Evolutionary conservation across 2,113 vertebrate genomes (phyloP), one percentile per base, ranked within the genome.

Genomic region (Triplophysa tibetana): DNA sequence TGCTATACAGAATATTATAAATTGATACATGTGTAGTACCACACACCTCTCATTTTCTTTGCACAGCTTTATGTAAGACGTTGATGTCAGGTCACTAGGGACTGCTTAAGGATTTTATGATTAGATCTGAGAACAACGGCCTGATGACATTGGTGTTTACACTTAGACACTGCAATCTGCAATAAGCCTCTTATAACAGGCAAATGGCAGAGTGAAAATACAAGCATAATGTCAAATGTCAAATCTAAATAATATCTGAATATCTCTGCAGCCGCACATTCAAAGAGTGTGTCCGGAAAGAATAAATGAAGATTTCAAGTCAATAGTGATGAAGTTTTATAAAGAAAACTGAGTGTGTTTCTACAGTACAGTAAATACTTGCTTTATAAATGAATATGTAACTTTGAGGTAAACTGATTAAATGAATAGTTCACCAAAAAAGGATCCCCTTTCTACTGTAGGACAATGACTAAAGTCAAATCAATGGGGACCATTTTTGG

Each of bases 51-150:
- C 13, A 9, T 19, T 38, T 17, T 52, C 29, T 76, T 81, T 78
- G 61, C 43, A 69, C 58, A 23, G 69, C 78, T 88, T 85, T 87
- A 75, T 65, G 76, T 77, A 79, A 64, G 82, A 84, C 87, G 60
- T 60, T 86, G 80, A 78, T 72, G 66, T 74, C 74, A 89, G 85
- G 82, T 83, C 83, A 83, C 33, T 43, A 43, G 48, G 24, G 26
- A 45, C 79, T 78, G 80, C 63, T 81, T 75, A 21, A 78, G 83
- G 70, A 72, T 85, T 85, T 48, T 64, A 75, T 79, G 81, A 17
- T 79, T 79, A 72, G 73, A 83, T 80, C 65, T 65, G 68, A 79
- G 63, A 81, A 50, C 68, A 58, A 64, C 70, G 45, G 17, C 13
- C 19, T 19, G n/a, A 29, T 41, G 12, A 43, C 45, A 52, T 56